phyloP scores from a whole-genome alignment of 37 sponge, comb jelly and placozoan species.

The Aphrocallistes beatrix region DNA sequence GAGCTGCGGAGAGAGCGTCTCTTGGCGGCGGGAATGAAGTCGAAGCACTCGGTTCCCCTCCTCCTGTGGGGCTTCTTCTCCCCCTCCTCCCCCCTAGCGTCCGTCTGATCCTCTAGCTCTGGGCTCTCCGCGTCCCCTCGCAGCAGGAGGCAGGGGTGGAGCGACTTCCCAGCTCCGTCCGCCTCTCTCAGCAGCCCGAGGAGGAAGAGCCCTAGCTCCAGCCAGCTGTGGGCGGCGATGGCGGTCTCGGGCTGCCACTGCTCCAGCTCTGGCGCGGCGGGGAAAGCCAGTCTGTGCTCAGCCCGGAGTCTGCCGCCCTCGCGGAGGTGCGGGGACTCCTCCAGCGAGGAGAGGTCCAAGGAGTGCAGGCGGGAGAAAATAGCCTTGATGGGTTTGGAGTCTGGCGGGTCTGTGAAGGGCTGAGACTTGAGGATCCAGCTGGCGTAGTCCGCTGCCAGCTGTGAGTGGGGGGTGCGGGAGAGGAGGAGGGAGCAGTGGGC shows the following conservation, averaged over 20 bases:
- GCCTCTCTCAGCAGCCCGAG: not conserved
- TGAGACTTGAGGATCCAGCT: not conserved
- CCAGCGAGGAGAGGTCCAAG: not conserved
- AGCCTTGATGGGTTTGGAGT: not conserved
- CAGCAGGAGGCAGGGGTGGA: not conserved
- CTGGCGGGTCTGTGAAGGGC: not conserved
- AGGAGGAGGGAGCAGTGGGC: not conserved
- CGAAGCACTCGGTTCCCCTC: not conserved
- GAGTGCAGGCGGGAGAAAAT: not conserved
- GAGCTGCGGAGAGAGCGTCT: conserved; percentile 3
- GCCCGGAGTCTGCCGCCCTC: not conserved
- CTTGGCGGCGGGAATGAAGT: not conserved
- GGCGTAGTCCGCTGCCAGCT: not conserved
- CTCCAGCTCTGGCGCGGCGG: not conserved
- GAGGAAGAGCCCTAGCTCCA: not conserved
- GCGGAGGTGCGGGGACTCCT: not conserved
- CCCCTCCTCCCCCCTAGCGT: not conserved
- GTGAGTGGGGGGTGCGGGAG: not conserved
- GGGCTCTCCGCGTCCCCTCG: not conserved
- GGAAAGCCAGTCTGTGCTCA: not conserved
- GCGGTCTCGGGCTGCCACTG: not conserved
- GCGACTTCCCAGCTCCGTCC: not conserved
- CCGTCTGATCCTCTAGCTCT: not conserved
- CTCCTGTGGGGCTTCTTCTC: not conserved
- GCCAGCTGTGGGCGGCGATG: not conserved